Evolutionary conservation across 2,797 vertebrate genomes (phyloP).

Genomic region (Leptatherina wallacei): DNA sequence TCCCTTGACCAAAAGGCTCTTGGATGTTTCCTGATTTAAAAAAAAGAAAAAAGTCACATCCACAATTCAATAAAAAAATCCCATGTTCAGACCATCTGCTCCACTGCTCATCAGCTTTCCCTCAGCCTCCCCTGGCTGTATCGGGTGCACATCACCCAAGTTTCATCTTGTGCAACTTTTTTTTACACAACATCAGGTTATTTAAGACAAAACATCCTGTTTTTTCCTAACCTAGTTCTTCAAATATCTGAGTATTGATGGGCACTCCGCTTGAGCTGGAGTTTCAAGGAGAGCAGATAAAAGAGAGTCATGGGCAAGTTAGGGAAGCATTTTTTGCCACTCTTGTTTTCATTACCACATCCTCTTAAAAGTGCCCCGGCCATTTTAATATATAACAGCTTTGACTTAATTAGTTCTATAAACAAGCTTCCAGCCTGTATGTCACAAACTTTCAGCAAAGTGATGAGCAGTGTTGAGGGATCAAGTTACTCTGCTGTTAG

Average conservation of each 20-base stretch:
- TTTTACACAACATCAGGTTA: conserved; percentile 48
- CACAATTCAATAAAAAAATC: conserved; percentile 70
- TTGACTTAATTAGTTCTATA: conserved; percentile 82
- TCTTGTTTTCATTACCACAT: conserved; percentile 76
- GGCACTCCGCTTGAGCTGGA: conserved; percentile 32
- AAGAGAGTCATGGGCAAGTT: conserved; percentile 45
- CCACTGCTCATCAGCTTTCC: conserved; percentile 25
- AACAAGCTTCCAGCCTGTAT: conserved; percentile 75
- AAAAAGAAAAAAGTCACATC: conserved; percentile 42
- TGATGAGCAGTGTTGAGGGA: conserved; percentile 71
- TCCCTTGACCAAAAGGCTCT: conserved; percentile 46
- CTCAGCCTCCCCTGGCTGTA: conserved; percentile 24
- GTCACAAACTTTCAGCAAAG: conserved; percentile 73
- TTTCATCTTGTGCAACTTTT: conserved; percentile 46
- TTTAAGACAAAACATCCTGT: conserved; percentile 43
- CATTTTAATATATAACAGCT: conserved; percentile 82
- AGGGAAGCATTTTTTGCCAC: conserved; percentile 56
- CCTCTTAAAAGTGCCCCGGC: conserved; percentile 70
- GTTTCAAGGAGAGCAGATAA: conserved; percentile 44
- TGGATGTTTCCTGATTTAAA: conserved; percentile 50
- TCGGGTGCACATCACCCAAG: conserved; percentile 11
- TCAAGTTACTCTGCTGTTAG: conserved; percentile 77
- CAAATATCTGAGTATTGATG: conserved; percentile 18
- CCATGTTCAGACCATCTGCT: conserved; percentile 56
- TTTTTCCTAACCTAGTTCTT: conserved; percentile 48